Percentiles rank a stretch among this genome's conserved stretches.
These are phyloP conservation scores for Gandaritis pyraliata DNA, from an alignment of 2,888 invertebrate genomes.

Conservation along the genomic window DNA sequence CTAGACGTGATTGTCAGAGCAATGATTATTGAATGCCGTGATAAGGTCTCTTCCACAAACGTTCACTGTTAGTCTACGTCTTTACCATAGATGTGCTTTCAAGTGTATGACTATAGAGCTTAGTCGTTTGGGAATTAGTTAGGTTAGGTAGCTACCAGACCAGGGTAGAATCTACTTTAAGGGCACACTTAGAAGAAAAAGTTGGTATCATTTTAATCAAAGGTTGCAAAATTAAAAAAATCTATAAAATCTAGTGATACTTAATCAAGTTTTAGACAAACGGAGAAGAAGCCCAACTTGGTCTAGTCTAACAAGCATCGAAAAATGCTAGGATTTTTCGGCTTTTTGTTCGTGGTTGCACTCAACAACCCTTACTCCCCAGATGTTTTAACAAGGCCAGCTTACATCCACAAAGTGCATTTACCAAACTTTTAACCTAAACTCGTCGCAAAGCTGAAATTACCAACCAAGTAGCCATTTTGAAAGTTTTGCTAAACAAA, in stretches of 20 bases:
- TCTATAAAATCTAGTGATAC: no score
- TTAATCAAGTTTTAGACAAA: no score
- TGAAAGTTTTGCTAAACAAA: constrained; percentile 53
- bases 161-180: no score
- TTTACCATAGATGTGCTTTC: constrained; percentile 30
- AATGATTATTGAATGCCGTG: constrained; percentile 60
- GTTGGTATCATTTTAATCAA: no score
- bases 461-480: constrained; percentile 59
- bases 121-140: neutral
- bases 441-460: constrained; percentile 44
- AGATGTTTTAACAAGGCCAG: no score
- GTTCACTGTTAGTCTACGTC: constrained; percentile 28
- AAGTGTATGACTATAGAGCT: constrained; percentile 25
- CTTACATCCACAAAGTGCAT: constrained; percentile 13
- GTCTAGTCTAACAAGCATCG: no score
- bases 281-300: no score
- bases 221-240: no score
- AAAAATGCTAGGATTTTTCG: no score
- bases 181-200: no score
- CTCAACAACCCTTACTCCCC: no score
- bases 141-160: neutral
- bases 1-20: constrained; percentile 52
- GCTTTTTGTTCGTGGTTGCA: no score
- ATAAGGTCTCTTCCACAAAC: constrained; percentile 47
- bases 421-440: constrained; percentile 40